A percentile compares a stretch with the other conserved stretches of the same genome.
phyloP scores from a whole-genome alignment of 2,888 invertebrate genomes.

The Catocala sponsa region DNA sequence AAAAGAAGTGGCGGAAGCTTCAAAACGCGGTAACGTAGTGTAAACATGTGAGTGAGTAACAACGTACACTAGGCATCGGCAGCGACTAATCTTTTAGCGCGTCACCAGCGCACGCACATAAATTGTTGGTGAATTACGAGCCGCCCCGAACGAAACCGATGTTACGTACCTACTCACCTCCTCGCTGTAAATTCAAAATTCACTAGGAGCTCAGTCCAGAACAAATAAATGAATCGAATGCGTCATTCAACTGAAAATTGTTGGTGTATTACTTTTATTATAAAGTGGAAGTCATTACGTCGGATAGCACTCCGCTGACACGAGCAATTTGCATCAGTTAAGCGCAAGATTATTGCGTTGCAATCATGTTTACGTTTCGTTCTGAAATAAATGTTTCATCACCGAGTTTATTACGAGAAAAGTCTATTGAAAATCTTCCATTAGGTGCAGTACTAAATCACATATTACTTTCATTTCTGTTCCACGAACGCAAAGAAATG shows the following conservation, averaged over 20 bases:
- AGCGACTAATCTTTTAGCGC: slow-evolving; percentile 83
- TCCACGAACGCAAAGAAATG: slow-evolving; percentile 61
- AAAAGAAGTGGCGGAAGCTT: slow-evolving; percentile 32
- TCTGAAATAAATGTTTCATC: too few species aligned
- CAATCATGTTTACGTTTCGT: slow-evolving; percentile 32
- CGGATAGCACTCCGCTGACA: slow-evolving; percentile 56
- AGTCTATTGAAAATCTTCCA: slow-evolving; percentile 27
- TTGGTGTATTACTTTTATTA: slow-evolving; percentile 60
- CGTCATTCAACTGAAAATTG: slow-evolving; percentile 65
- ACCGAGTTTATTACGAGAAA: neutral
- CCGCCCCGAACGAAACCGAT: slow-evolving; percentile 68
- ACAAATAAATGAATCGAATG: slow-evolving; percentile 69
- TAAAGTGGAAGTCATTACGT: slow-evolving; percentile 60
- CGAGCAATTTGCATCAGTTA: slow-evolving; percentile 59
- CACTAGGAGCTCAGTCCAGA: slow-evolving; percentile 60
- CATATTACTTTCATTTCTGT: slow-evolving; percentile 36
- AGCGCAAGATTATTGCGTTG: slow-evolving; percentile 43
- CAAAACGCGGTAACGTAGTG: slow-evolving; percentile 32
- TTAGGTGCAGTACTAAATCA: slow-evolving; percentile 38
- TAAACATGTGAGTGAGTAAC: slow-evolving; percentile 32
- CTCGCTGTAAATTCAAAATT: slow-evolving; percentile 72
- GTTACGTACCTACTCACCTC: slow-evolving; percentile 68
- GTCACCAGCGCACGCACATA: slow-evolving; percentile 86
- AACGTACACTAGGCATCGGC: slow-evolving; percentile 39
- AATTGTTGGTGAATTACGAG: slow-evolving; percentile 79